Conservation (phyloP, 2,888 invertebrate species). For the Heliconius sara region DNA sequence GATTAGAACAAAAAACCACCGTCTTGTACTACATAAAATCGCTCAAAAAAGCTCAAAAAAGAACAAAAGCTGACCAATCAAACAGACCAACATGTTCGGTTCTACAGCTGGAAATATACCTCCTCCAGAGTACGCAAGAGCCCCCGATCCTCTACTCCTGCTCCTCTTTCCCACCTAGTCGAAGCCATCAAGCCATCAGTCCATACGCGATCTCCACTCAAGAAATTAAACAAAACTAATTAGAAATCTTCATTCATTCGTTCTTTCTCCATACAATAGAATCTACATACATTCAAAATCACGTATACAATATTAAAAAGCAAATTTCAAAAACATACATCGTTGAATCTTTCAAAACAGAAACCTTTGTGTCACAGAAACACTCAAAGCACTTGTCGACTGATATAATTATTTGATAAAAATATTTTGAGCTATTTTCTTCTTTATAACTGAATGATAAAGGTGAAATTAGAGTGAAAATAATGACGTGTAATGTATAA, state of each 20-base stretch:
- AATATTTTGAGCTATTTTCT: conserved; percentile 31
- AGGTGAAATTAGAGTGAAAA: conserved; percentile 4
- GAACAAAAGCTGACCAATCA: neutral
- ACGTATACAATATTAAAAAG: conserved; percentile 43
- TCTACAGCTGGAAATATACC: too few species aligned
- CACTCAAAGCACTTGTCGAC: conserved; percentile 28
- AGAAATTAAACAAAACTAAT: neutral
- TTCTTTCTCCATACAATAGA: neutral
- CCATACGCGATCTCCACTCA: too few species aligned
- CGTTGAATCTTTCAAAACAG: conserved; percentile 56
- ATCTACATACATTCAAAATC: neutral
- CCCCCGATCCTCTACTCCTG: accelerated
- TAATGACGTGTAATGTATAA: conserved; percentile 15
- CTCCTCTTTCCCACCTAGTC: too few species aligned
- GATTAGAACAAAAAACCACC: neutral
- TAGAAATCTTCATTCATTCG: neutral
- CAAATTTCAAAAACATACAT: conserved; percentile 50
- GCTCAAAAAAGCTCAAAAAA: neutral
- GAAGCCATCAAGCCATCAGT: too few species aligned
- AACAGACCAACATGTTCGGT: too few species aligned
- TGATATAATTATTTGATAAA: conserved; percentile 18
- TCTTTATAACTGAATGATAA: neutral
- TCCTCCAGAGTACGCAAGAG: too few species aligned
- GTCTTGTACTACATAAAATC: too few species aligned
- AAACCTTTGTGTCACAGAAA: conserved; percentile 54